A percentile compares a stretch with the other conserved stretches of the same genome.
Conservation (phyloP, 1,140 invertebrate species). For the Cydia amplana region DNA sequence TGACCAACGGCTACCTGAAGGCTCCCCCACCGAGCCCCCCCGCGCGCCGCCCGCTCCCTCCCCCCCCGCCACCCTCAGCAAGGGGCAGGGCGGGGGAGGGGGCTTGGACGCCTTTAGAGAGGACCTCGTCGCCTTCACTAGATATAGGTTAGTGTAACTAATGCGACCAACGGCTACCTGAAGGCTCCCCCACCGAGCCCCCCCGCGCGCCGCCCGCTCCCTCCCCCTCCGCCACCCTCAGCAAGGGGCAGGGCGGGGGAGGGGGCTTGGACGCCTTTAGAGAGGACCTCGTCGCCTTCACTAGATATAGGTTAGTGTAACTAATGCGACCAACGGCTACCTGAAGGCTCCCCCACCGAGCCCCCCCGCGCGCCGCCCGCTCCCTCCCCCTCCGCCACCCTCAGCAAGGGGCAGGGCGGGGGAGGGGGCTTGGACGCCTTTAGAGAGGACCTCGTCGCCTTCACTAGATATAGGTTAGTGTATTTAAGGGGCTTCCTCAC, state of each 20-base stretch:
- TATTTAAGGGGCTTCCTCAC: too few species aligned
- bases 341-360: slow-evolving; percentile 42
- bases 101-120: slow-evolving; percentile 91
- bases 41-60: slow-evolving; percentile 26
- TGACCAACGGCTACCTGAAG: slow-evolving; percentile 60
- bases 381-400: slow-evolving; percentile 3
- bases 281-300: slow-evolving; percentile 94
- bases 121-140: slow-evolving; percentile 93
- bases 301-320: slow-evolving; percentile 85
- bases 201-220: slow-evolving; percentile 25
- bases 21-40: slow-evolving; percentile 35
- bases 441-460: slow-evolving; percentile 92
- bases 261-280: slow-evolving; percentile 89
- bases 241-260: slow-evolving; percentile 35
- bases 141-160: slow-evolving; percentile 85
- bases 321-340: slow-evolving; percentile 63
- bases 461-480: slow-evolving; percentile 87
- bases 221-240: slow-evolving; percentile 2
- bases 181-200: slow-evolving; percentile 37
- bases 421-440: slow-evolving; percentile 87
- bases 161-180: slow-evolving; percentile 62
- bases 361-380: slow-evolving; percentile 30
- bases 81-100: slow-evolving; percentile 37
- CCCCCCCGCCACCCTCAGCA: slow-evolving; percentile 1
- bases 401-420: slow-evolving; percentile 32